Evolutionary conservation across 2,888 invertebrate genomes (phyloP).

Genomic region (Linyphia triangularis): DNA sequence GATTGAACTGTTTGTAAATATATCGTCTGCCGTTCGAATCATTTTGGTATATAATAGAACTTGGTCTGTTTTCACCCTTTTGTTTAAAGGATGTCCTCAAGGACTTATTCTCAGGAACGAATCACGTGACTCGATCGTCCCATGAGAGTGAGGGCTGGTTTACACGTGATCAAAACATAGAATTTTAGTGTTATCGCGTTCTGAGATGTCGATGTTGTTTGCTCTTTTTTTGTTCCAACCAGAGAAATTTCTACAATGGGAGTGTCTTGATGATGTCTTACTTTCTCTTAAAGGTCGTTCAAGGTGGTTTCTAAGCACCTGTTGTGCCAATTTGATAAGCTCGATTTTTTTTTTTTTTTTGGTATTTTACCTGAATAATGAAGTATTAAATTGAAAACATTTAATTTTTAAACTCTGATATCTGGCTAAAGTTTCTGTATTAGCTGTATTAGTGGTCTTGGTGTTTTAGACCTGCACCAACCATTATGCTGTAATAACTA

Average conservation of each 20-base stretch:
- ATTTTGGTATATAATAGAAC: neutral
- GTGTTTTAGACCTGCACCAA: no score
- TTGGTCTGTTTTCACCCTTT: slow-evolving; percentile 4
- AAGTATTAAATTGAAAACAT: no score
- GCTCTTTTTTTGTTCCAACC: neutral
- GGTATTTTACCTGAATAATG: neutral
- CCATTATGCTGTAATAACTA: no score
- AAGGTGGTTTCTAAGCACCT: slow-evolving; percentile 1
- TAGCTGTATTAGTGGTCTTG: no score
- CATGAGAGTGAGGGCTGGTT: slow-evolving; percentile 1
- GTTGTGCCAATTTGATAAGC: slow-evolving; percentile 3
- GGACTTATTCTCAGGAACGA: slow-evolving; percentile 23
- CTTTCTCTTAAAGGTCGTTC: slow-evolving; percentile 15
- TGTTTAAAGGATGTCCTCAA: slow-evolving; percentile 29
- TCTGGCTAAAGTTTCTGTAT: no score
- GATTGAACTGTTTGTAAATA: slow-evolving; percentile 15
- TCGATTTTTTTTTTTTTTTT: neutral
- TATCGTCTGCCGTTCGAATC: neutral
- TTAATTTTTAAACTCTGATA: no score
- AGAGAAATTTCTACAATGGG: neutral
- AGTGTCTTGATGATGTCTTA: neutral
- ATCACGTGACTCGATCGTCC: slow-evolving; percentile 12
- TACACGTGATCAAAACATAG: slow-evolving; percentile 25
- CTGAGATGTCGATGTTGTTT: neutral
- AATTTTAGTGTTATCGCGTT: neutral